phyloP scores from a whole-genome alignment of 2,797 vertebrate genomes.

The Mormyrus hasselquistii region DNA sequence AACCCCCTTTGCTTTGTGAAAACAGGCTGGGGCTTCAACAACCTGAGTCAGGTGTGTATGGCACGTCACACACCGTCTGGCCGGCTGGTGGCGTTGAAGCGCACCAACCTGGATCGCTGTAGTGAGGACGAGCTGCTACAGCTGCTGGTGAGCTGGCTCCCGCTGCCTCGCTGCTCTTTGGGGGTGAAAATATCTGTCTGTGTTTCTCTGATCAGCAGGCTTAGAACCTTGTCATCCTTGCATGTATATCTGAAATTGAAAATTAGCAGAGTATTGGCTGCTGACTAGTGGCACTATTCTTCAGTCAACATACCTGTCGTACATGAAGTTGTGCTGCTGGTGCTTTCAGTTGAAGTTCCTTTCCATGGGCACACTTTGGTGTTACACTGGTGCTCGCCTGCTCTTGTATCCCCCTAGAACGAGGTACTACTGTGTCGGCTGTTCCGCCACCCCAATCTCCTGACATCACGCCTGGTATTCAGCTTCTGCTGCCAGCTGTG shows the following conservation, averaged over 20 bases:
- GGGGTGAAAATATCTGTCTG: not conserved
- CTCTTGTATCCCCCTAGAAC: conserved; percentile 58
- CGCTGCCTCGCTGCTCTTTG: not conserved
- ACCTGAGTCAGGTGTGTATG: conserved; percentile 84
- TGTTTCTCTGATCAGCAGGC: not conserved
- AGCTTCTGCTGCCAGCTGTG: conserved; percentile 87
- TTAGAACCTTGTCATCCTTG: not conserved
- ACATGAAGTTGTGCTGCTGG: not conserved
- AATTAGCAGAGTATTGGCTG: not conserved
- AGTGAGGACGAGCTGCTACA: conserved; percentile 86
- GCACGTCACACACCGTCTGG: conserved; percentile 82
- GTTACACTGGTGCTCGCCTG: not conserved
- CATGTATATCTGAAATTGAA: not conserved
- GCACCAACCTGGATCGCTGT: conserved; percentile 89
- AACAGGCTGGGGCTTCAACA: conserved; percentile 83
- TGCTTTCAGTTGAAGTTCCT: not conserved
- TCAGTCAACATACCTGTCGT: not conserved
- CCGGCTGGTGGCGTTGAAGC: conserved; percentile 78
- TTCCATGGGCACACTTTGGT: not conserved
- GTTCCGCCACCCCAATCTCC: conserved; percentile 83
- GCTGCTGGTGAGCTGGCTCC: conserved; percentile 70
- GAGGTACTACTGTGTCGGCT: conserved; percentile 79
- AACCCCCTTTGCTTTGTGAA: conserved; percentile 21
- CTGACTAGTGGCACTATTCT: not conserved
- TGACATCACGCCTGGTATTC: conserved; percentile 86